phyloP scores from a whole-genome alignment of 2,797 vertebrate genomes.

The Macrochelys suwanniensis region DNA sequence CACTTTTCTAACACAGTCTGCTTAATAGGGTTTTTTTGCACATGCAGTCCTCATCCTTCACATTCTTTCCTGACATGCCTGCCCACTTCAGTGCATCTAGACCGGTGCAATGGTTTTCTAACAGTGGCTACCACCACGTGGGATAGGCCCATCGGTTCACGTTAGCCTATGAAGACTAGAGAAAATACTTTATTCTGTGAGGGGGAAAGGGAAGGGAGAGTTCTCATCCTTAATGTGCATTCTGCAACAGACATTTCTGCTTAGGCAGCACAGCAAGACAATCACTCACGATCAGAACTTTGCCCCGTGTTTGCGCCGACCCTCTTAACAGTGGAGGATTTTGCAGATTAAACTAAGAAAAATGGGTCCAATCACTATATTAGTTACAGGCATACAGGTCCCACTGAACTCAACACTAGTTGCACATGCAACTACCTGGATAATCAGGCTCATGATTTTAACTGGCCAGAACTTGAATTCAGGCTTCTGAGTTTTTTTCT shows the following conservation, averaged over 20 bases:
- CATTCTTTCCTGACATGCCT: not conserved
- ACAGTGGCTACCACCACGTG: not conserved
- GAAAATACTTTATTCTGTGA: not conserved
- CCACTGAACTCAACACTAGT: constrained; percentile 6
- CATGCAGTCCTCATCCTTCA: not conserved
- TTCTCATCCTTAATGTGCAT: not conserved
- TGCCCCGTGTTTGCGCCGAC: not conserved
- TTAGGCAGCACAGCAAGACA: not conserved
- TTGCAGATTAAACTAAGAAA: constrained; percentile 1
- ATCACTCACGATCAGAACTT: constrained; percentile 3
- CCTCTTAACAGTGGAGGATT: constrained; percentile 11
- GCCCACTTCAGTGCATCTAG: not conserved
- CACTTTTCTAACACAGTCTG: not conserved
- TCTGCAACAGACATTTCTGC: constrained; percentile 7
- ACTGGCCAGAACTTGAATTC: not conserved
- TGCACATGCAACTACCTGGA: not conserved
- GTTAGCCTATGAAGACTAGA: not conserved
- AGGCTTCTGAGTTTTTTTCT: not conserved
- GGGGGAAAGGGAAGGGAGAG: not conserved
- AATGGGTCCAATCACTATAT: not conserved
- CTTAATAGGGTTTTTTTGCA: constrained; percentile 10
- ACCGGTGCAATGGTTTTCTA: not conserved
- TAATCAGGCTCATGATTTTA: constrained; percentile 15
- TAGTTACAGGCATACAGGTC: not conserved
- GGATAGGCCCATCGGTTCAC: not conserved